phyloP scores from a whole-genome alignment of 2,888 invertebrate species.

The Argynnis bischoffii region DNA sequence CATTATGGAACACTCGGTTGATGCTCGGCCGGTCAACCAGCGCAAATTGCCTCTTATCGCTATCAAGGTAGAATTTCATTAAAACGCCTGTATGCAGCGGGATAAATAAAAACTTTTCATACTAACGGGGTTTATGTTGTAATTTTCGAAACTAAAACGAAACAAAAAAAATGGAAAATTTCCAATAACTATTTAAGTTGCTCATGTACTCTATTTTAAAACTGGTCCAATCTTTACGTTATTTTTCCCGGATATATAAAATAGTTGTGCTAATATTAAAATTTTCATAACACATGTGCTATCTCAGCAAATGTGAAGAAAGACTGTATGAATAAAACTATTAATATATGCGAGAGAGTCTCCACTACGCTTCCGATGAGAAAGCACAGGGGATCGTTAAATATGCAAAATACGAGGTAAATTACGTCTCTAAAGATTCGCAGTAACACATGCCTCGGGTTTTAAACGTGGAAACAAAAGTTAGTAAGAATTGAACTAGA shows the following conservation, averaged over 20 bases:
- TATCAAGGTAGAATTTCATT: slow-evolving; percentile 22
- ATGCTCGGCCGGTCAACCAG: slow-evolving; percentile 23
- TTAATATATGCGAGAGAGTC: slow-evolving; percentile 35
- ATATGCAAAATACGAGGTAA: slow-evolving; percentile 29
- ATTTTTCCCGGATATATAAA: slow-evolving; percentile 11
- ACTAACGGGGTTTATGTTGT: background rate
- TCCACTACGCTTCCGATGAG: slow-evolving; percentile 27
- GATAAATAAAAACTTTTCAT: slow-evolving; percentile 14
- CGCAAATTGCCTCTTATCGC: slow-evolving; percentile 31
- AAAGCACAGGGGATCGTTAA: slow-evolving; percentile 24
- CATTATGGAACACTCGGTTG: slow-evolving; percentile 33
- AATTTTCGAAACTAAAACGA: background rate
- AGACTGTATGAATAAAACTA: slow-evolving; percentile 29
- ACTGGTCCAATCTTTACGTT: background rate
- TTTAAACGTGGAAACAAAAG: background rate
- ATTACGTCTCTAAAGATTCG: slow-evolving; percentile 15
- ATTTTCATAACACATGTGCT: slow-evolving; percentile 25
- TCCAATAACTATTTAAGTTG: background rate
- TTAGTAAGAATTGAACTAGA: background rate
- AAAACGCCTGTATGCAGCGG: slow-evolving; percentile 8
- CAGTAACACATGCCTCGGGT: slow-evolving; percentile 3
- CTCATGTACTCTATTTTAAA: slow-evolving; percentile 3
- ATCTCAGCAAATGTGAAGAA: slow-evolving; percentile 26
- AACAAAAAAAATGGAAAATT: background rate
- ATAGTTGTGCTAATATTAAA: slow-evolving; percentile 19